These are phyloP conservation scores for Stenopsyche tienmushanensis DNA, from an alignment of 1,140 invertebrate genomes.

Conservation along the genomic window DNA sequence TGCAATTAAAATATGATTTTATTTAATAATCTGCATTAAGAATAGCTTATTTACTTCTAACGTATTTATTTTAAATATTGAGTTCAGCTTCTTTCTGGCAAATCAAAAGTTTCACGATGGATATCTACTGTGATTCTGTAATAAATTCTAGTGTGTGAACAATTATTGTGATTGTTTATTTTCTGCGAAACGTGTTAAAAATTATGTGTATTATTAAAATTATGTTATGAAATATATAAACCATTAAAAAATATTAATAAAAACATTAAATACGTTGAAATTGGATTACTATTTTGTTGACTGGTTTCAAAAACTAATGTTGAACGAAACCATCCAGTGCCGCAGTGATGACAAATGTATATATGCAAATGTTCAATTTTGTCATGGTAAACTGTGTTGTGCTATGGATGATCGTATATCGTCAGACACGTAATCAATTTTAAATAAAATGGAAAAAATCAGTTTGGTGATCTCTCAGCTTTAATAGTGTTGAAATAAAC, in stretches of 20 bases:
- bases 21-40: neutral
- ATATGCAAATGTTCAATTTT: constrained; percentile 12
- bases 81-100: neutral
- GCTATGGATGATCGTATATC: constrained; percentile 6
- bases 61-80: neutral
- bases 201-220: constrained; percentile 39
- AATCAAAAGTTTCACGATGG: neutral
- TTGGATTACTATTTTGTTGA: constrained; percentile 21
- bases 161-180: constrained; percentile 30
- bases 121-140: constrained; percentile 39
- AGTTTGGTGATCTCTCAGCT: constrained; percentile 42
- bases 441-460: constrained; percentile 23
- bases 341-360: constrained; percentile 22
- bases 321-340: constrained; percentile 7
- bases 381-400: constrained; percentile 27
- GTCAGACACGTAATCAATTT: neutral
- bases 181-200: constrained; percentile 27
- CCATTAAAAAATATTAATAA: constrained; percentile 10
- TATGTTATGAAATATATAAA: constrained; percentile 37
- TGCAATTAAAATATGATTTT: neutral
- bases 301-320: neutral
- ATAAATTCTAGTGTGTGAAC: constrained; percentile 34
- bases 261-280: constrained; percentile 2
- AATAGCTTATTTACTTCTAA: neutral
- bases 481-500: constrained; percentile 41